Evolutionary conservation across 2,113 vertebrate species (phyloP), one percentile per base, ranked within the genome.

Genomic region (Phoxinus phoxinus): DNA sequence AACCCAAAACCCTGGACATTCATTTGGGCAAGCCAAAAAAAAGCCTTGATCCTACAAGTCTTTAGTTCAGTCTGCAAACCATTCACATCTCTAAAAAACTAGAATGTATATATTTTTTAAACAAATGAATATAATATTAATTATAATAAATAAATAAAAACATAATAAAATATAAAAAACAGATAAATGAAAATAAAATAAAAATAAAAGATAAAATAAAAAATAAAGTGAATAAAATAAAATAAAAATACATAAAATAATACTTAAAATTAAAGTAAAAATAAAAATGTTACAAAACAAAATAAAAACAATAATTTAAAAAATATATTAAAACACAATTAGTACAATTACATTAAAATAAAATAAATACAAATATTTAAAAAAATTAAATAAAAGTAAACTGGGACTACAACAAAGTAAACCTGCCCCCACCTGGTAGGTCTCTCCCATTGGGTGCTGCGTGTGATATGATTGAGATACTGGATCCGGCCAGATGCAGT

Each of bases 361-460:
- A 35, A 35, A 25, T 7, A 25, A 9, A 2, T 25, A 0, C 13
- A 35, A 11, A 56, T 3, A 56, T 32, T 4, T 56, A 35, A 56
- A 13, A 37, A 74, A 48, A 65, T 10, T 30, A 65, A 65, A 13
- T 25, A 65, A 65, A 74, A 13, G 63, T 9, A 12, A 13, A 48
- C n/a, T 74, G 23, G 72, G 37, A 27, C 23, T 17, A 25, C 12
- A n/a, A 44, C 25, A 65, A 61, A 63, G 15, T 27, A 81, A 69
- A 58, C 13, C 32, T 75, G 27, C 48, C 9, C 85, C 95, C 93
- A 99, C 98, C 98, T 95, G 77, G 98, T 99, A 0, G 98, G 98
- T 87, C 98, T 95, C 91, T 99, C 98, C 98, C 98, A 99, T 85
- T 99, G 98, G 0, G 98, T 99, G 91, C 96, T 99, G 91, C 98